phyloP scores from a whole-genome alignment of 2,888 invertebrate genomes.

The Sipunculus nudus region DNA sequence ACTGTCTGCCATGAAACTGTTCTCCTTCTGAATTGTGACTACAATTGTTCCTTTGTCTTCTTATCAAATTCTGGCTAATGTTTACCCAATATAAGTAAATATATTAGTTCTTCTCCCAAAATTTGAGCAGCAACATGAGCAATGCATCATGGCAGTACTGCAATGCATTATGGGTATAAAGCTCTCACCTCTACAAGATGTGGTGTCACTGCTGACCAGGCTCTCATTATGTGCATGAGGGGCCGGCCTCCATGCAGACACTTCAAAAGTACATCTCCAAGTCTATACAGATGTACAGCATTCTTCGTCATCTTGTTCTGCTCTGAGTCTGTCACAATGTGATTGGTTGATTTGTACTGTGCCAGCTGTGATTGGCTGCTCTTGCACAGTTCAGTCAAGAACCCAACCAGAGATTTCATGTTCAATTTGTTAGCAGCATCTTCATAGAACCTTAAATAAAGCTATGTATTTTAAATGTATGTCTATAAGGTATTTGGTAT shows the following conservation, averaged over 20 bases:
- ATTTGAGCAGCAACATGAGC: too few relatives aligned
- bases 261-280: conserved; percentile 87
- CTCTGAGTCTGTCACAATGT: neutral
- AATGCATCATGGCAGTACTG: too few relatives aligned
- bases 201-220: conserved; percentile 90
- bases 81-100: too few relatives aligned
- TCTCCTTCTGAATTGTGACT: too few relatives aligned
- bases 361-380: conserved; percentile 84
- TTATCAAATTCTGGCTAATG: too few relatives aligned
- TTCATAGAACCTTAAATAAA: conserved; percentile 79
- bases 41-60: too few relatives aligned
- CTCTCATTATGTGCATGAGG: conserved; percentile 87
- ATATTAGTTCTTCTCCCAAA: too few relatives aligned
- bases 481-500: too few relatives aligned
- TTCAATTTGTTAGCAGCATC: conserved; percentile 88
- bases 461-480: too few relatives aligned
- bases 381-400: conserved; percentile 82
- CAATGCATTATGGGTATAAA: too few relatives aligned
- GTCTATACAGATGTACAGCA: conserved; percentile 76
- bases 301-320: conserved; percentile 47
- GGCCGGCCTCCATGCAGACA: conserved; percentile 88
- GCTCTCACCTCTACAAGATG: conserved; percentile 90
- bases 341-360: conserved; percentile 30
- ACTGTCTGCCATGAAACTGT: too few relatives aligned
- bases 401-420: conserved; percentile 83